Conservation (phyloP, 1,140 invertebrate genomes). For the Euwallacea fornicatus region DNA sequence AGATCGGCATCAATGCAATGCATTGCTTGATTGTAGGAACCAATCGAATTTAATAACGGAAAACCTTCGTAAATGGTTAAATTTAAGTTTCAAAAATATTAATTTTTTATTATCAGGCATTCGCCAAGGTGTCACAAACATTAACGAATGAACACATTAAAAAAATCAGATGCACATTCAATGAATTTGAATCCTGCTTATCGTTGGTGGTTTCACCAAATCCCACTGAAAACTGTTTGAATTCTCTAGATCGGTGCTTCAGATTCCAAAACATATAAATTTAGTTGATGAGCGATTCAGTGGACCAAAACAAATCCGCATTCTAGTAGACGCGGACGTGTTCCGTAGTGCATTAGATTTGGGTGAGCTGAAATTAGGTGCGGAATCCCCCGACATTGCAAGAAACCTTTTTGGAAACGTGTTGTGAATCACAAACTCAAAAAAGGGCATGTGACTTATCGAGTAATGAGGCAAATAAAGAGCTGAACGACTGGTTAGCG, state of each 20-base stretch:
- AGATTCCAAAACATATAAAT: conserved; percentile 26
- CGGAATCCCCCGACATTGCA: conserved; percentile 39
- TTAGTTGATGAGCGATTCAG: conserved; percentile 45
- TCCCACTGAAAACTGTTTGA: conserved; percentile 15
- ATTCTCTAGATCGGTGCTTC: conserved; percentile 14
- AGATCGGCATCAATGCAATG: conserved; percentile 12
- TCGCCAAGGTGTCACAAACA: conserved; percentile 15
- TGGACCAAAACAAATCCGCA: conserved; percentile 40
- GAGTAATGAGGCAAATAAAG: conserved; percentile 3
- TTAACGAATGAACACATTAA: conserved; percentile 1
- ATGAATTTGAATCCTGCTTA: conserved; percentile 11
- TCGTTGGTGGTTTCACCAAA: conserved; percentile 26
- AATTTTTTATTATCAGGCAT: conserved; percentile 16
- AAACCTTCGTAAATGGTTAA: conserved; percentile 25
- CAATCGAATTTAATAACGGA: conserved; percentile 27
- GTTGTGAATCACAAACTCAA: neutral
- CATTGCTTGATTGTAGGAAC: neutral
- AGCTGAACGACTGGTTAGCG: conserved; percentile 16
- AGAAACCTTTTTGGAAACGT: conserved; percentile 44
- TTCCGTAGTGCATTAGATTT: conserved; percentile 45
- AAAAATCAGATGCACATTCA: conserved; percentile 19
- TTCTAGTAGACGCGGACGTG: conserved; percentile 45
- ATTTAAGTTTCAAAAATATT: conserved; percentile 13
- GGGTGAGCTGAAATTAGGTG: conserved; percentile 42
- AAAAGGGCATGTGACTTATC: conserved; percentile 21